phyloP scores from a whole-genome alignment of 2,113 vertebrate genomes.

The Antechinus stuartii region DNA sequence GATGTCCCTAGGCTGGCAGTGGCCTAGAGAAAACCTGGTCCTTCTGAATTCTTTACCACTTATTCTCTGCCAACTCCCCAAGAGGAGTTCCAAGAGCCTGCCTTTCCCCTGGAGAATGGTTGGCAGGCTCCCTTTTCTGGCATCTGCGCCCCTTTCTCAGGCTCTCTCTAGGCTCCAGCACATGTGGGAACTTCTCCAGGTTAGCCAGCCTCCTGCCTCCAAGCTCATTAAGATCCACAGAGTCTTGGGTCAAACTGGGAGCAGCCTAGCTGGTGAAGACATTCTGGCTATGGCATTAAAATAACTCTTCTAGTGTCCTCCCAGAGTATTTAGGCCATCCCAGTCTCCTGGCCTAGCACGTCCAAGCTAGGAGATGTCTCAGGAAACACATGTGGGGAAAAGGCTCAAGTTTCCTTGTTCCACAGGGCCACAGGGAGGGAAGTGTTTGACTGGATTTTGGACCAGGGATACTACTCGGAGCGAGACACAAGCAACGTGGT shows the following conservation, averaged over 20 bases:
- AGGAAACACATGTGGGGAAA: neutral
- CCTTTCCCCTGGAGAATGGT: neutral
- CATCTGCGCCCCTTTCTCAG: neutral
- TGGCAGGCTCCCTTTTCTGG: neutral
- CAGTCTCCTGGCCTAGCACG: neutral
- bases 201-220: neutral
- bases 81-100: neutral
- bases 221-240: neutral
- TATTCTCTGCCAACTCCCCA: neutral
- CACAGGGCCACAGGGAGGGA: constrained; percentile 96
- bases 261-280: neutral
- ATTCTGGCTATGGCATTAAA: neutral
- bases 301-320: neutral
- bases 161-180: neutral
- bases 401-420: constrained; percentile 78
- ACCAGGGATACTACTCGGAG: constrained; percentile 99
- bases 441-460: constrained; percentile 99
- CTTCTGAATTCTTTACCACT: neutral
- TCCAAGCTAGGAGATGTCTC: neutral
- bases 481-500: constrained; percentile 98
- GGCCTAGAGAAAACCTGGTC: neutral
- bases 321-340: neutral
- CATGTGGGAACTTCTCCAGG: neutral
- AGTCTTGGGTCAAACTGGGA: constrained; percentile 1
- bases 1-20: neutral